These are phyloP conservation scores for Stenopsyche tienmushanensis DNA, from an alignment of 1,140 invertebrate genomes.

Conservation along the genomic window DNA sequence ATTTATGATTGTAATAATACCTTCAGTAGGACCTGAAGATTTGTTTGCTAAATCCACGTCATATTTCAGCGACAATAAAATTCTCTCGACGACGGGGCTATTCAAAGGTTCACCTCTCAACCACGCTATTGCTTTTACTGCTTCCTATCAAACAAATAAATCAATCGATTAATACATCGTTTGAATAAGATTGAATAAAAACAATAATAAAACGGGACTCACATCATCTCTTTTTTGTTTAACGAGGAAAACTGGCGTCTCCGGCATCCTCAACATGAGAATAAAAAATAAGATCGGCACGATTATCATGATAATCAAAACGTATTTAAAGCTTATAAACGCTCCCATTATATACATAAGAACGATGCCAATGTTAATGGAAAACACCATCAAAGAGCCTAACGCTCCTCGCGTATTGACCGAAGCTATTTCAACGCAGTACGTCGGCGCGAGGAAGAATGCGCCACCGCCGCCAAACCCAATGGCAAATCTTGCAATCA, in stretches of 20 bases:
- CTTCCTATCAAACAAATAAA: slow-evolving; percentile 26
- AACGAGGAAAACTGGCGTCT: slow-evolving; percentile 56
- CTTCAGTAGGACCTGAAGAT: too few relatives aligned
- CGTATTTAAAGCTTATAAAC: slow-evolving; percentile 46
- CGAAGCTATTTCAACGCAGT: slow-evolving; percentile 59
- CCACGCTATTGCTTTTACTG: slow-evolving; percentile 28
- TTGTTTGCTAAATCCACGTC: slow-evolving; percentile 15
- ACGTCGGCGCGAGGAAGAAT: slow-evolving; percentile 55
- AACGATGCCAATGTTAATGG: slow-evolving; percentile 58
- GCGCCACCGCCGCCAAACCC: slow-evolving; percentile 55
- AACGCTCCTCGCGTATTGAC: slow-evolving; percentile 56
- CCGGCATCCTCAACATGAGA: slow-evolving; percentile 50
- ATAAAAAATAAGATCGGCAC: slow-evolving; percentile 52
- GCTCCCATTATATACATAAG: slow-evolving; percentile 55
- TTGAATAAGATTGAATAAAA: not conserved
- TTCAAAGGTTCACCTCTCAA: slow-evolving; percentile 22
- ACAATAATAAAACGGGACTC: not conserved
- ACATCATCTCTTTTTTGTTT: slow-evolving; percentile 30
- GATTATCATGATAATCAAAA: not conserved
- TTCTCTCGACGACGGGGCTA: slow-evolving; percentile 12
- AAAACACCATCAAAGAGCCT: slow-evolving; percentile 52
- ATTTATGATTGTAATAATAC: too few relatives aligned
- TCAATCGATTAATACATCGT: not conserved
- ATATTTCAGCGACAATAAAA: slow-evolving; percentile 19
- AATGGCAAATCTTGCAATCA: slow-evolving; percentile 43